Evolutionary conservation across 2,113 vertebrate species (phyloP), one percentile per base, ranked within the genome.

Genomic region (Furnarius figulus): DNA sequence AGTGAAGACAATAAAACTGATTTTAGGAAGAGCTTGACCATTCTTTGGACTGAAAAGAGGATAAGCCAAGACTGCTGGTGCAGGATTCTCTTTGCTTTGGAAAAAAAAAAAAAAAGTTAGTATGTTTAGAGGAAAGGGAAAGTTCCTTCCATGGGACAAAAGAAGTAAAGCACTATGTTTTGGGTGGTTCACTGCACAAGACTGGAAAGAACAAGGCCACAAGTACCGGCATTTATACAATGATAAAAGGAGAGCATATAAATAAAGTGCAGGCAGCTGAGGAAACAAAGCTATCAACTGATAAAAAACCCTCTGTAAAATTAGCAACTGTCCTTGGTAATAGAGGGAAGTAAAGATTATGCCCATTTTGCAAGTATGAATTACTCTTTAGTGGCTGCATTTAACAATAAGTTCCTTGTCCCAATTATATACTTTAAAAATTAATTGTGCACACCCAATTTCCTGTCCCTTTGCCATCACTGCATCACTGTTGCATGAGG

Each of bases 401-500:
- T 95, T 89, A 95, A 88, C 40, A 88, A 28, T 71, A 88, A 76
- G 52, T 72, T 87, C 35, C 46, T 89, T 89, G 70, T 82, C 25
- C 49, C 77, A 85, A 24, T 87, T 87, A 95, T 46, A 73, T 66
- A 73, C 46, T 77, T 92, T 70, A 88, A 94, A 95, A 93, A 91
- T 88, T 83, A 92, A 92, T 90, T 92, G 37, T 79, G 67, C 53
- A 79, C 75, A 91, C 87, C 6, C 53, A 68, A 31, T 91, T 92
- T 91, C 44, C 61, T 82, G 37, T 78, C 61, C 46, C 3, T 0
- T 8, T 78, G 39, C 28, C 90, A 47, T 56, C 76, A 71, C 14
- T 61, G 25, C 13, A 68, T 39, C 40, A 46, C 28, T 84, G 30
- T 71, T 86, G 47, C 39, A 28, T 47, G 70, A 85, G 8, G 6